phyloP scores from a whole-genome alignment of 2,797 vertebrate species.

The Coluber constrictor region DNA sequence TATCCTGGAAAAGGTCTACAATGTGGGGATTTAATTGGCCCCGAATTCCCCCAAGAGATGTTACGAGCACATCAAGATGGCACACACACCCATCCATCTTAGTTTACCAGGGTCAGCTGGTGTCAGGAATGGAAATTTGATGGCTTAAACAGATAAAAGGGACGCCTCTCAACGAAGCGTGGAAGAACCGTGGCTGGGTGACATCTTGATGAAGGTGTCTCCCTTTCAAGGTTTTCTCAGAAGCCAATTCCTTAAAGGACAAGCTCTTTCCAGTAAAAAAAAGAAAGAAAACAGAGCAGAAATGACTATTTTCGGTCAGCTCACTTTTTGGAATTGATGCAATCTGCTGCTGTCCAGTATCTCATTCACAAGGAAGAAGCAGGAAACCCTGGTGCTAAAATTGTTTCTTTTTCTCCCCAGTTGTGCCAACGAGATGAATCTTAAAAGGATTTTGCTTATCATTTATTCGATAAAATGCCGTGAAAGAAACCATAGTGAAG shows the following conservation, averaged over 20 bases:
- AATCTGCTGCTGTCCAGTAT: slow-evolving; percentile 49
- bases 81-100: slow-evolving; percentile 62
- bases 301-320: slow-evolving; percentile 55
- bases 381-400: slow-evolving; percentile 23
- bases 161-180: slow-evolving; percentile 57
- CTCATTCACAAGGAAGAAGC: slow-evolving; percentile 44
- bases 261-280: slow-evolving; percentile 60
- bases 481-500: not conserved
- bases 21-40: slow-evolving; percentile 71
- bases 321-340: slow-evolving; percentile 55
- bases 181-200: slow-evolving; percentile 49
- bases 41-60: slow-evolving; percentile 61
- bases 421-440: slow-evolving; percentile 37
- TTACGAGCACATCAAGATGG: slow-evolving; percentile 74
- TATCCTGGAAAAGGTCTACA: slow-evolving; percentile 66
- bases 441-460: not conserved
- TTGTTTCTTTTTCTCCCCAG: not conserved
- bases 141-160: slow-evolving; percentile 60
- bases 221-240: slow-evolving; percentile 33
- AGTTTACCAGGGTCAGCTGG: slow-evolving; percentile 59
- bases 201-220: slow-evolving; percentile 62
- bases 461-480: not conserved
- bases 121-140: slow-evolving; percentile 31
- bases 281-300: slow-evolving; percentile 16
- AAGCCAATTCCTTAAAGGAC: slow-evolving; percentile 61